Evolutionary conservation across 2,888 invertebrate species (phyloP).

Genomic region (Limnephilus marmoratus): DNA sequence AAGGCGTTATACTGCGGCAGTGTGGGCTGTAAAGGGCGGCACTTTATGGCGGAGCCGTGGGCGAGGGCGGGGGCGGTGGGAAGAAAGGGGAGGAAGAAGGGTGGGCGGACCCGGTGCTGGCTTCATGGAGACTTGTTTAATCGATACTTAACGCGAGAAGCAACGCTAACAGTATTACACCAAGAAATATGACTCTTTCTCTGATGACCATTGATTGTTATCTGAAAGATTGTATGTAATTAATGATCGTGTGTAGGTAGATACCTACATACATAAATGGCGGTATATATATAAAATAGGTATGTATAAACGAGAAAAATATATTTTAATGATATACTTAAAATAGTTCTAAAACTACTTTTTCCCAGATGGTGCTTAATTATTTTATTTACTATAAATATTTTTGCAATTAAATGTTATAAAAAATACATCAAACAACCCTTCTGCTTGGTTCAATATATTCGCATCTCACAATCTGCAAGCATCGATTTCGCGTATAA

Average conservation of each 20-base stretch:
- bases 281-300: no score
- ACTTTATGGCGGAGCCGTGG: constrained; percentile 65
- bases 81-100: constrained; percentile 4
- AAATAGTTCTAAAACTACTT: no score
- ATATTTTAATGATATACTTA: no score
- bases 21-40: constrained; percentile 65
- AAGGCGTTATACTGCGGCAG: constrained; percentile 63
- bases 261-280: no score
- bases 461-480: no score
- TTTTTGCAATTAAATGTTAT: no score
- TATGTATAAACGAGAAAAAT: no score
- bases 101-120: constrained; percentile 16
- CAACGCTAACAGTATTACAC: background rate
- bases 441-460: no score
- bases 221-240: background rate
- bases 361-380: no score
- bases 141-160: constrained; percentile 46
- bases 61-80: constrained; percentile 57
- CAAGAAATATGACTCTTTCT: background rate
- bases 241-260: background rate
- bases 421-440: no score
- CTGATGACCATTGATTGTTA: background rate
- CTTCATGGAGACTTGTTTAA: constrained; percentile 12
- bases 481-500: no score
- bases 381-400: no score